Percentiles rank a stretch among this genome's conserved stretches.
phyloP scores from a whole-genome alignment of 2,797 vertebrate species.

The Pitangus sulphuratus region DNA sequence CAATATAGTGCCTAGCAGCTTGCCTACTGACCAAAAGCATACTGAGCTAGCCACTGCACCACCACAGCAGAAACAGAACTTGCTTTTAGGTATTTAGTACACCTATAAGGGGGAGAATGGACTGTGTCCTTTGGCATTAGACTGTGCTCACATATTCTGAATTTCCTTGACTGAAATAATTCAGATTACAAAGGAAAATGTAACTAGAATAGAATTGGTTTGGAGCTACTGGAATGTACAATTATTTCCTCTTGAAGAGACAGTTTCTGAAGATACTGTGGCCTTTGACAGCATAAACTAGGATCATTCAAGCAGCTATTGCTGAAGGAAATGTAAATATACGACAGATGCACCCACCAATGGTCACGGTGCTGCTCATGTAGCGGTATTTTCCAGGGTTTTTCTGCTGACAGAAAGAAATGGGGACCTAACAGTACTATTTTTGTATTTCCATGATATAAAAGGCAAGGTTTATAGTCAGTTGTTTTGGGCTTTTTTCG shows the following conservation, averaged over 20 bases:
- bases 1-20: neutral
- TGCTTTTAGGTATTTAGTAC: neutral
- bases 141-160: neutral
- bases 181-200: neutral
- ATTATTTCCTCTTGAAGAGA: neutral
- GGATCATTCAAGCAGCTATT: neutral
- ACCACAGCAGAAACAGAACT: neutral
- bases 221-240: neutral
- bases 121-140: fast-evolving
- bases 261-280: neutral
- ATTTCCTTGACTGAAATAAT: neutral
- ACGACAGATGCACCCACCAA: neutral
- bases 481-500: neutral
- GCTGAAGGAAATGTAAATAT: neutral
- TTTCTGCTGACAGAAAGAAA: neutral
- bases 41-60: neutral
- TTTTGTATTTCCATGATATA: neutral
- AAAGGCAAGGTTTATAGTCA: neutral
- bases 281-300: neutral
- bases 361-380: neutral
- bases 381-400: neutral
- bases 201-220: neutral
- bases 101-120: neutral
- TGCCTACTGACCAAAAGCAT: neutral
- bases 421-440: fast-evolving